Evolutionary conservation across 2,113 vertebrate genomes (phyloP), one percentile per base, ranked within the genome.

Genomic region (Ancistrus triradiatus): DNA sequence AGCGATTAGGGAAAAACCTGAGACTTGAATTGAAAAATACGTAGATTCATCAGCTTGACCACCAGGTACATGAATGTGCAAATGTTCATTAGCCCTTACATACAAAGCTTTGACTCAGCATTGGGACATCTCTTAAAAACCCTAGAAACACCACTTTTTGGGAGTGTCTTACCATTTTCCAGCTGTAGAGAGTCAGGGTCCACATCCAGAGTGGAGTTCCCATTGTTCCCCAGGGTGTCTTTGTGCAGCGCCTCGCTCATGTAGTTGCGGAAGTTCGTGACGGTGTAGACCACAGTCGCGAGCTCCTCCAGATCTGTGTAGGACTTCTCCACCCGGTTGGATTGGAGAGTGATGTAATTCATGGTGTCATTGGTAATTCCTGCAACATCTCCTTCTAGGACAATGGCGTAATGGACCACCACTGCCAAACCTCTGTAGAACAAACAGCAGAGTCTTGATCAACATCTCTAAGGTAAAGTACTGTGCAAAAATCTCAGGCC

Each of bases 251-350:
- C 89, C 75, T 94, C 90, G 0, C 85, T 89, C 77, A 97, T 90
- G 74, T 91, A 93, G 80, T 92, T 91, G 52, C 83, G 82, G 80
- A 95, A 92, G 78, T 95, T 90, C 1, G 88, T 89, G 82, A 94
- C 88, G 71, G 91, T 93, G 83, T 97, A 93, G 76, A 92, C 86
- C 22, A 84, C 85, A 0, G 90, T 93, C 68, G 93, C 94, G 7
- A 89, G 89, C 78, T 97, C 91, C 5, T 90, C 85, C 1, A 83
- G 61, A 7, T 82, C 88, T 3, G 84, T 77, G 68, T 86, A 87
- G 9, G 79, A 89, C 74, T 91, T 90, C 77, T 95, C 95, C 75
- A 97, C 91, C 77, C 90, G 89, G 71, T 93, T 94, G 77, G 89
- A 93, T 63, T 93, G 90, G 59, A 93, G 87, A 19, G 89, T 89